Conservation (phyloP, 23 tunicate species). For the Styela plicata region DNA sequence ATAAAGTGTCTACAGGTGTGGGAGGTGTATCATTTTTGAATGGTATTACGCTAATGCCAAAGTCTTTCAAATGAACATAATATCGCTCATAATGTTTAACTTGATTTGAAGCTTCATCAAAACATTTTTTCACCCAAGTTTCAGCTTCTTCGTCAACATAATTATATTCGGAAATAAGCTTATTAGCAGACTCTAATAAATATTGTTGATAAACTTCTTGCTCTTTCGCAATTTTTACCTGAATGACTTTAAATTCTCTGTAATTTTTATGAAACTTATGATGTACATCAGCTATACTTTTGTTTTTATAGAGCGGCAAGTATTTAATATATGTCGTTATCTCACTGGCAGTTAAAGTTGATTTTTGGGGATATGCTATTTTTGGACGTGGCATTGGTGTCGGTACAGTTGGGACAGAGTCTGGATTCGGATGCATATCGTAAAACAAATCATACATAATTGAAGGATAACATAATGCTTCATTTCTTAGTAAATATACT, state of each 20-base stretch:
- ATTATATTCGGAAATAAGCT: conserved; percentile 18
- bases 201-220: conserved; percentile 8
- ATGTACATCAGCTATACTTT: neutral
- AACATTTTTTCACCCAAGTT: conserved; percentile 19
- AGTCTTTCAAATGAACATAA: conserved; percentile 29
- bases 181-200: neutral
- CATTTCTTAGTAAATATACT: neutral
- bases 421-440: neutral
- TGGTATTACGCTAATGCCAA: conserved; percentile 35
- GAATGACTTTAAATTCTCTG: neutral
- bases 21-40: conserved; percentile 39
- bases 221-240: conserved; percentile 2
- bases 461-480: neutral
- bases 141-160: conserved; percentile 27
- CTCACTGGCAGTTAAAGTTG: neutral
- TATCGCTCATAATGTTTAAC: conserved; percentile 21
- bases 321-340: neutral
- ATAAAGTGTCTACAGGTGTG: neutral
- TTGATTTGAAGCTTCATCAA: conserved; percentile 9
- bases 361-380: neutral
- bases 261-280: neutral
- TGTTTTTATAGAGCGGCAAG: neutral
- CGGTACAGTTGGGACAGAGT: neutral
- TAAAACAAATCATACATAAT: neutral
- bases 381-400: neutral